Evolutionary conservation across 1,140 invertebrate species (phyloP).

Genomic region (Brevipalpus yothersi): DNA sequence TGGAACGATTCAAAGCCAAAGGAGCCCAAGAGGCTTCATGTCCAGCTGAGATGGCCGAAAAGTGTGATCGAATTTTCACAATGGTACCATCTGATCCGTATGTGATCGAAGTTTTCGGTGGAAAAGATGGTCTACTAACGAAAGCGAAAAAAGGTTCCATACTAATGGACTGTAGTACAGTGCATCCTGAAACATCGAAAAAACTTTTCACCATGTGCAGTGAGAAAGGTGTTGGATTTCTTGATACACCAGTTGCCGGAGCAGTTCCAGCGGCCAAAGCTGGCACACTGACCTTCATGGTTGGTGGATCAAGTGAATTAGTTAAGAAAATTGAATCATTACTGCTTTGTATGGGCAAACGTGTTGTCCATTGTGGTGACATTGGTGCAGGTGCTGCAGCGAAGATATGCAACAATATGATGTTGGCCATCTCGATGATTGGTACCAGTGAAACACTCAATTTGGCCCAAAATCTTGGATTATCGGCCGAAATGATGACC

Average conservation of each 20-base stretch:
- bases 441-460: slow-evolving; percentile 73
- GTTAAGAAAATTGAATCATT: slow-evolving; percentile 42
- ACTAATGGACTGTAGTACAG: slow-evolving; percentile 82
- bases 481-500: slow-evolving; percentile 64
- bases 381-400: slow-evolving; percentile 77
- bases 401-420: slow-evolving; percentile 95
- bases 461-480: slow-evolving; percentile 65
- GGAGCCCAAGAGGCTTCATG: slow-evolving; percentile 44
- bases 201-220: slow-evolving; percentile 35
- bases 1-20: slow-evolving; percentile 34
- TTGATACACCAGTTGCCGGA: slow-evolving; percentile 89
- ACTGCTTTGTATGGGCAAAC: slow-evolving; percentile 65
- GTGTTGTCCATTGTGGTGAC: slow-evolving; percentile 67
- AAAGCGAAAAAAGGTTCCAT: slow-evolving; percentile 28
- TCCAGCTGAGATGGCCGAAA: slow-evolving; percentile 44
- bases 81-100: slow-evolving; percentile 54
- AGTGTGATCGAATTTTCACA: slow-evolving; percentile 52
- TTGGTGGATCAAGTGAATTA: slow-evolving; percentile 40
- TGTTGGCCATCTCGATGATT: slow-evolving; percentile 70
- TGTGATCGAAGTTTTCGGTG: slow-evolving; percentile 29
- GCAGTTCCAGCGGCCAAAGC: slow-evolving; percentile 43
- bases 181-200: slow-evolving; percentile 63
- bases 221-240: slow-evolving; percentile 40
- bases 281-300: slow-evolving; percentile 88
- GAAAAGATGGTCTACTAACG: slow-evolving; percentile 31